These are phyloP conservation scores for Elegia similella DNA, from an alignment of 2,888 invertebrate genomes.

Conservation along the genomic window DNA sequence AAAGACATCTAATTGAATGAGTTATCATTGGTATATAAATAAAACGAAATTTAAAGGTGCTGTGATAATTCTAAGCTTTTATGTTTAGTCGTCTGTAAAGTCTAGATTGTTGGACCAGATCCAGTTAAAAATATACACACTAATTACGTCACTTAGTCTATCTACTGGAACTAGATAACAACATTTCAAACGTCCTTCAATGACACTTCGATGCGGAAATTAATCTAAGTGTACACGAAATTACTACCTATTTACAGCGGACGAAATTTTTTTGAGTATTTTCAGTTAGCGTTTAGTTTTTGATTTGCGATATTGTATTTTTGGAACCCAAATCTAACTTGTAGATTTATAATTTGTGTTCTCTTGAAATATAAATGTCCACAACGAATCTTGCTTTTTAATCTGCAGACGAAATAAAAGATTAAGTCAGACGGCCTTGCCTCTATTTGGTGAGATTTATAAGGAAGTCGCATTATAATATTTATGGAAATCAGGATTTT, in stretches of 20 bases:
- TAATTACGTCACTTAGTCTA: conserved; percentile 11
- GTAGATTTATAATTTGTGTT: background rate
- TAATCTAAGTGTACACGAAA: conserved; percentile 48
- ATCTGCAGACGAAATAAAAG: background rate
- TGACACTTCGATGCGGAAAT: conserved; percentile 67
- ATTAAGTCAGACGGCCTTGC: conserved; percentile 47
- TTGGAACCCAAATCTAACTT: background rate
- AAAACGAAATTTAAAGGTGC: no score
- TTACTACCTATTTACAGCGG: conserved; percentile 51
- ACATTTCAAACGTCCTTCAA: conserved; percentile 67
- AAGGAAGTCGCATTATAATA: conserved; percentile 18
- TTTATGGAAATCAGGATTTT: conserved; percentile 5
- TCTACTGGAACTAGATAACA: conserved; percentile 25
- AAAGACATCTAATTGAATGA: no score
- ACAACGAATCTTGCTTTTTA: background rate
- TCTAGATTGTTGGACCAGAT: background rate
- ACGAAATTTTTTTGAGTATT: background rate
- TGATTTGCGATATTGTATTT: background rate
- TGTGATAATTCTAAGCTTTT: background rate
- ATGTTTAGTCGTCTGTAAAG: background rate
- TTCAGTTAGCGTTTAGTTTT: background rate
- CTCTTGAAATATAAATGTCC: background rate
- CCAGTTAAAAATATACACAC: conserved; percentile 15
- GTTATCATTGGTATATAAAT: no score
- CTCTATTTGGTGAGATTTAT: conserved; percentile 37